Percentiles rank a stretch among this genome's conserved stretches.
phyloP scores from a whole-genome alignment of 2,888 invertebrate species.

The Drosophila prolongata region DNA sequence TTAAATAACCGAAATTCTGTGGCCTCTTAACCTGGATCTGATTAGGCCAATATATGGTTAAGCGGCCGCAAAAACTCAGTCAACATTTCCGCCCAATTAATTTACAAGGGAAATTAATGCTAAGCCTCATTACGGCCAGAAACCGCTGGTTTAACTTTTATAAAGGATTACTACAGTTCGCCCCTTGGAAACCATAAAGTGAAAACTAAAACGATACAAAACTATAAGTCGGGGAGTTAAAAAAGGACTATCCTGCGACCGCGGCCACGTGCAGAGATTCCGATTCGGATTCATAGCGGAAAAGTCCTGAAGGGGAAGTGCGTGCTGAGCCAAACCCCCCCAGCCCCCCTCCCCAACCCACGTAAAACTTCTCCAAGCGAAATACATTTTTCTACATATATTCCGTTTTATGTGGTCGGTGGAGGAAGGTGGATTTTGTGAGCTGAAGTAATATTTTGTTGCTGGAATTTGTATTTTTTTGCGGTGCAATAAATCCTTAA shows the following conservation, averaged over 20 bases:
- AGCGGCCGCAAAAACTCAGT: slow-evolving; percentile 16
- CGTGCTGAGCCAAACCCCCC: slow-evolving; percentile 29
- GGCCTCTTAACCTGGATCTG: slow-evolving; percentile 5
- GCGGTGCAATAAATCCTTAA: slow-evolving; percentile 82
- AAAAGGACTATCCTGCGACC: slow-evolving; percentile 27
- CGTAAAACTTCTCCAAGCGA: slow-evolving; percentile 58
- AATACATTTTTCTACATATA: slow-evolving; percentile 60
- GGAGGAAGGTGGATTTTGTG: slow-evolving; percentile 19
- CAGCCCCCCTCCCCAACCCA: background rate
- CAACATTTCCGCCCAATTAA: slow-evolving; percentile 59
- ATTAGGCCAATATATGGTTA: slow-evolving; percentile 27
- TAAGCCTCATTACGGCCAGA: slow-evolving; percentile 53
- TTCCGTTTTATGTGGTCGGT: slow-evolving; percentile 19
- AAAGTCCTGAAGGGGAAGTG: slow-evolving; percentile 39
- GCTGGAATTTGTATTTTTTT: slow-evolving; percentile 65
- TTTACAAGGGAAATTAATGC: slow-evolving; percentile 51
- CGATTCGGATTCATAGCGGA: slow-evolving; percentile 19
- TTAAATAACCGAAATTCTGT: background rate
- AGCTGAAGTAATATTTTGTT: slow-evolving; percentile 49
- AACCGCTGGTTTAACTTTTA: slow-evolving; percentile 51
- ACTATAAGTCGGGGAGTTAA: slow-evolving; percentile 69
- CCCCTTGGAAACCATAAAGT: slow-evolving; percentile 27
- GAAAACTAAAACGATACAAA: slow-evolving; percentile 45
- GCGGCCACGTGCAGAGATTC: slow-evolving; percentile 30
- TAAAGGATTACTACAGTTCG: slow-evolving; percentile 32